Conservation (phyloP, 2,888 invertebrate species). For the Apotomis capreana region DNA sequence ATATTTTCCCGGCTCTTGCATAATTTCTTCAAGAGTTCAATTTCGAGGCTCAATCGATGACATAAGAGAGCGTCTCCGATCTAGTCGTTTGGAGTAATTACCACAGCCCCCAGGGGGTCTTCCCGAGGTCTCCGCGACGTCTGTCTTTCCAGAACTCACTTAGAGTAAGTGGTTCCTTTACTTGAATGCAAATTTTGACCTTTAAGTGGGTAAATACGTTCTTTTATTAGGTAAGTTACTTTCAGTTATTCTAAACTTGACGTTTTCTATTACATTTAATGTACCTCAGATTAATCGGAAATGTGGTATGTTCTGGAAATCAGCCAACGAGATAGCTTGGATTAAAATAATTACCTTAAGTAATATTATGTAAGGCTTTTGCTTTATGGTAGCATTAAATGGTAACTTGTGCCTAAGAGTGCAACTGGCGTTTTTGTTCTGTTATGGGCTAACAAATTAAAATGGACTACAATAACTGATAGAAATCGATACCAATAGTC, state of each 20-base stretch:
- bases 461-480: too few relatives aligned
- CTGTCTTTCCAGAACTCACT: conserved; percentile 20
- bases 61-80: conserved; percentile 10
- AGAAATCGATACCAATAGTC: too few relatives aligned
- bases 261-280: background rate
- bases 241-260: background rate
- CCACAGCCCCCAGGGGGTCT: conserved; percentile 10
- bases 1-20: conserved; percentile 26
- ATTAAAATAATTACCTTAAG: background rate
- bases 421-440: background rate
- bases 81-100: conserved; percentile 19
- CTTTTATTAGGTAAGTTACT: background rate
- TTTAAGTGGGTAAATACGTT: background rate
- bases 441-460: too few relatives aligned
- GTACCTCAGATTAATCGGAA: conserved; percentile 1
- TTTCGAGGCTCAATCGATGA: conserved; percentile 10
- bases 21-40: conserved; percentile 19
- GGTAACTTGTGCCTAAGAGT: background rate
- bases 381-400: background rate
- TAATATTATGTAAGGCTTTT: background rate
- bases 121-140: conserved; percentile 2
- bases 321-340: background rate
- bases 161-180: conserved; percentile 19
- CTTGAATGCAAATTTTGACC: background rate
- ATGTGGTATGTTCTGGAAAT: background rate